Evolutionary conservation across 2,888 invertebrate species (phyloP).

Genomic region (Ophion ventricosus): DNA sequence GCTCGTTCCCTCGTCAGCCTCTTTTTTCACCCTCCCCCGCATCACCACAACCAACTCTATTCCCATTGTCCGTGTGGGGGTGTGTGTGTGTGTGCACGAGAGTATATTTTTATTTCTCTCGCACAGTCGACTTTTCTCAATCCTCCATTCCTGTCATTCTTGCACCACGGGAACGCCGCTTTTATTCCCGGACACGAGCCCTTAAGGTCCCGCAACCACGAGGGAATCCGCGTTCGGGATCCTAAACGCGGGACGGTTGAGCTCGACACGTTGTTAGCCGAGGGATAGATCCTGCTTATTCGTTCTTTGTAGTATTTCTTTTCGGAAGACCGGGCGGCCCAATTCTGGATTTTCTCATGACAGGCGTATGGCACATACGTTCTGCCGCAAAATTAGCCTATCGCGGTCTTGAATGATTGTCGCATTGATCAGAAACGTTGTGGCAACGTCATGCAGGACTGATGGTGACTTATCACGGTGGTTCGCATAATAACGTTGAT

Average conservation of each 20-base stretch:
- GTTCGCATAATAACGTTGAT: background rate
- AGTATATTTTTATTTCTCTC: background rate
- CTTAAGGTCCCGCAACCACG: background rate
- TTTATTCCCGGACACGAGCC: constrained; percentile 7
- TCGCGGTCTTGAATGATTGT: background rate
- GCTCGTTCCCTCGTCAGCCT: constrained; percentile 49
- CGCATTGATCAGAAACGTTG: background rate
- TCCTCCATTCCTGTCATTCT: background rate
- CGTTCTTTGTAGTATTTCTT: background rate
- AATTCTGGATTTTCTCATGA: background rate
- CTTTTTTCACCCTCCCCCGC: background rate
- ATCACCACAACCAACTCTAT: constrained; percentile 2
- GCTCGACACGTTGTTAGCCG: background rate
- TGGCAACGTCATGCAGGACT: background rate
- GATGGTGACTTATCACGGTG: background rate
- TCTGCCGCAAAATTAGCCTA: background rate
- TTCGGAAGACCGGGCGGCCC: background rate
- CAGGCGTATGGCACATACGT: background rate
- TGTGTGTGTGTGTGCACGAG: background rate
- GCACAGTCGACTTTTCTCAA: background rate
- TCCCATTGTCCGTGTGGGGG: background rate
- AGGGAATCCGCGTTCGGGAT: background rate
- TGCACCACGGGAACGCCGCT: background rate
- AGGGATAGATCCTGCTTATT: background rate
- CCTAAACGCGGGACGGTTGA: background rate